Evolutionary conservation across 2,113 vertebrate species (phyloP).

Genomic region (Tinamus guttatus): DNA sequence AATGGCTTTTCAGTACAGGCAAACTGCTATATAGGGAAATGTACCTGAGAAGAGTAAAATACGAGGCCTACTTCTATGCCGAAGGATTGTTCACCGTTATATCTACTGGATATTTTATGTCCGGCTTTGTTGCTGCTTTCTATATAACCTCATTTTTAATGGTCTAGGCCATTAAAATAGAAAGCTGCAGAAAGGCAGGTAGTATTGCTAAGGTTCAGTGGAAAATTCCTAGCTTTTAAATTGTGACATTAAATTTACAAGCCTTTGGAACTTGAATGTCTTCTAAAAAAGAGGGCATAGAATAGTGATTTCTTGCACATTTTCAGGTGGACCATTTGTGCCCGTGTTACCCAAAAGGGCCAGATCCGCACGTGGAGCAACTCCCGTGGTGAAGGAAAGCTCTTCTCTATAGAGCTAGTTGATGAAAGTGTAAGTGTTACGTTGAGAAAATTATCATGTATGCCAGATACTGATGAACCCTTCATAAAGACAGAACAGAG

Average conservation of each 20-base stretch:
- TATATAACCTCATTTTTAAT: conserved; percentile 62
- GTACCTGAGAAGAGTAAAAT: conserved; percentile 40
- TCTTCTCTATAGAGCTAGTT: conserved; percentile 94
- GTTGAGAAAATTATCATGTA: conserved; percentile 21
- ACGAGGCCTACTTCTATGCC: conserved; percentile 65
- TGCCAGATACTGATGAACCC: background rate
- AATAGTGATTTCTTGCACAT: background rate
- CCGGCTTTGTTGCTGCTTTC: conserved; percentile 64
- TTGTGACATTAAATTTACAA: background rate
- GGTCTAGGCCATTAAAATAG: conserved; percentile 55
- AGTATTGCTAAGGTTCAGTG: conserved; percentile 7
- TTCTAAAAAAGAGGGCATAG: background rate
- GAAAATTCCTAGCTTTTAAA: conserved; percentile 21
- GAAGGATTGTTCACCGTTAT: conserved; percentile 60
- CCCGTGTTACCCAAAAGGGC: conserved; percentile 94
- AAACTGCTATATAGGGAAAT: conserved; percentile 67
- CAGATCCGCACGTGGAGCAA: conserved; percentile 96
- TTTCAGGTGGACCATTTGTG: conserved; percentile 94
- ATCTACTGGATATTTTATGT: conserved; percentile 55
- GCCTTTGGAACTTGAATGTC: background rate
- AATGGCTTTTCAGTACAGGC: conserved; percentile 64
- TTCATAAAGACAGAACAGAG: conserved; percentile 39
- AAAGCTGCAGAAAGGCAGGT: background rate
- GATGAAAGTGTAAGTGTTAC: conserved; percentile 92
- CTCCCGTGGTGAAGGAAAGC: conserved; percentile 94